phyloP scores from a whole-genome alignment of 2,888 invertebrate species.

The Prosapia bicincta region DNA sequence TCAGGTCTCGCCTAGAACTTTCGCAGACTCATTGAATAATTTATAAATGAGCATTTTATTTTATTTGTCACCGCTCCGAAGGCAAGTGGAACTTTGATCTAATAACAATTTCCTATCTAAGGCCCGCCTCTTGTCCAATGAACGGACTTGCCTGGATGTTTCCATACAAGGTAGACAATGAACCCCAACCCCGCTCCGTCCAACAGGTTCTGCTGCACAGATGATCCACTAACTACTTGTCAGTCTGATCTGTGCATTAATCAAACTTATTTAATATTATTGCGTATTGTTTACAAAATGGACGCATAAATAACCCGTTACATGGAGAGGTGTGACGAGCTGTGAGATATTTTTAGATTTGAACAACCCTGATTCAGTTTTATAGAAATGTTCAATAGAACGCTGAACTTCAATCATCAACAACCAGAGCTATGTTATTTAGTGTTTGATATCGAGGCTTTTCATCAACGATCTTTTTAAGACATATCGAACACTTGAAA shows the following conservation, averaged over 20 bases:
- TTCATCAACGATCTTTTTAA: too few relatives aligned
- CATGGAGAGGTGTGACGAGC: background rate
- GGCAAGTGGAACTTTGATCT: background rate
- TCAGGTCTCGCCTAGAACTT: too few relatives aligned
- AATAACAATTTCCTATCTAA: background rate
- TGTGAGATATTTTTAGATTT: too few relatives aligned
- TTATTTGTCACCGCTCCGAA: background rate
- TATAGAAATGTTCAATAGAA: too few relatives aligned
- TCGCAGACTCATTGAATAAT: background rate
- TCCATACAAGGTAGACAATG: conserved; percentile 35
- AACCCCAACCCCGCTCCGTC: conserved; percentile 17
- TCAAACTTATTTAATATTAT: background rate
- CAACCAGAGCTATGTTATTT: too few relatives aligned
- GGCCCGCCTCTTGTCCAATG: conserved; percentile 28
- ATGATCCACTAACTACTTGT: background rate
- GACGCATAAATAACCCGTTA: background rate
- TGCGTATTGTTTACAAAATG: background rate
- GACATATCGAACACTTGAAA: too few relatives aligned
- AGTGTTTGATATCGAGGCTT: too few relatives aligned
- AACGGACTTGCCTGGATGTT: conserved; percentile 19
- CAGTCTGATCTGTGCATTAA: background rate
- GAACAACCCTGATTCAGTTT: too few relatives aligned
- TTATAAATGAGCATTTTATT: background rate
- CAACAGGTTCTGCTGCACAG: background rate
- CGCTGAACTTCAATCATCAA: too few relatives aligned